These are phyloP conservation scores for Parascotia fuliginaria DNA, from an alignment of 2,888 invertebrate species.

Conservation along the genomic window DNA sequence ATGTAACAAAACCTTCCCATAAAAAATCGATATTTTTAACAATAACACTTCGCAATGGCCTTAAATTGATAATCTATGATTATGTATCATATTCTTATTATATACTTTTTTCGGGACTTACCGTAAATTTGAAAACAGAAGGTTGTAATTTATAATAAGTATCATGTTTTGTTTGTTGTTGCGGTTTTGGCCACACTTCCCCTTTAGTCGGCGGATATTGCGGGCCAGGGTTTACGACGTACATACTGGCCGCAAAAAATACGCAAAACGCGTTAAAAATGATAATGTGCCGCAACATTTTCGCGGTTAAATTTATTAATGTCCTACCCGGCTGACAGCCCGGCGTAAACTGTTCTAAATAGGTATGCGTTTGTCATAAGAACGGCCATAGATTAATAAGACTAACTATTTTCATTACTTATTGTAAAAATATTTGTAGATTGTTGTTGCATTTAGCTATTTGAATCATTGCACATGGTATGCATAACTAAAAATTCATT, in stretches of 20 bases:
- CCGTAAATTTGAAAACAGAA: constrained; percentile 78
- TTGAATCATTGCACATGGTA: no score
- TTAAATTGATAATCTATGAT: background rate
- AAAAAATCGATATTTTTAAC: constrained; percentile 46
- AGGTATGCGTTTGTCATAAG: constrained; percentile 16
- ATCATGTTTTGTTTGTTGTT: constrained; percentile 72
- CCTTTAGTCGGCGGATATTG: constrained; percentile 69
- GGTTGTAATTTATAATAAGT: constrained; percentile 78
- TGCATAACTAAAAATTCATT: no score
- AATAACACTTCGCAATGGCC: constrained; percentile 9
- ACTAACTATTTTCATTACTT: no score
- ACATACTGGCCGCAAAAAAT: constrained; percentile 38
- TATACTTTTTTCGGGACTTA: constrained; percentile 49
- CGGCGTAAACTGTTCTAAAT: constrained; percentile 26
- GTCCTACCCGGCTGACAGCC: constrained; percentile 25
- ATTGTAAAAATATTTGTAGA: no score
- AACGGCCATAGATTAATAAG: constrained; percentile 22
- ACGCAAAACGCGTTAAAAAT: constrained; percentile 36
- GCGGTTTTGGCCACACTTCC: constrained; percentile 90
- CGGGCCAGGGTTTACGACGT: constrained; percentile 43
- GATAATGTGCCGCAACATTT: constrained; percentile 47
- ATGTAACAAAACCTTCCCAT: background rate
- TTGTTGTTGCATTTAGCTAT: no score
- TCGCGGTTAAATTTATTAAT: constrained; percentile 23
- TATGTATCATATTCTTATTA: background rate